Base-by-base conservation (phyloP, 2,888 invertebrate genomes). In the Pachycephus smyrnensis region DNA sequence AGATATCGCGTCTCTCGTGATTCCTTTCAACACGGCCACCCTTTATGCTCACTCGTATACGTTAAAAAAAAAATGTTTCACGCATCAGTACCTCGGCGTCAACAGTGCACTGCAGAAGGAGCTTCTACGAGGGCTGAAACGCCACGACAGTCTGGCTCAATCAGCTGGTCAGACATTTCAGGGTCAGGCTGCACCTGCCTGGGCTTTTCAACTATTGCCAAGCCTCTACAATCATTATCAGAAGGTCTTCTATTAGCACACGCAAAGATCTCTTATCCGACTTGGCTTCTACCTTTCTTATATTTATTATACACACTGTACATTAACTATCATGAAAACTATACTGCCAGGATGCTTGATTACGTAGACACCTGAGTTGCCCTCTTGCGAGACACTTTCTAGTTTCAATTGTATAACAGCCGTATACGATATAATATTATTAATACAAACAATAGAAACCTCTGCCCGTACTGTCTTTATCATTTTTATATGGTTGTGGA, bases 141-240 rank as follows among this genome's bases (percentile, higher is more conserved):
- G 86, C 84, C 88, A 84, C 84, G 88, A 86, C 75, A 80, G 85
- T 77, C 79, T 84, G 79, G 79, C 80, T 69, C 83, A 84, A 80
- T 80, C 83, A 76, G 80, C 80, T 75, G 81, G 81, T 80, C 85
- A 86, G 77, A 82, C 80, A 77, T 79, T 81, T 89, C 84, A 90
- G 91, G 86, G 90, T 88, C 89, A 87, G 81, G 88, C 87, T 73
- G 92, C 93, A 75, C 94, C 94, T 89, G 94, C 95, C 81, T 97
- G 97, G 96, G 96, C 96, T 92, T 97, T 95, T 92, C 96, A 97
- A 93, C 95, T 96, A 87, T 94, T 96, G 90, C 96, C 97, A 87
- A 95, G 96, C 89, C 94, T 97, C 90, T 97, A 96, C 93, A 95
- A 96, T 91, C 94, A 94, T 92, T 95, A 96, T 90, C 96, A 97